A percentile compares a stretch with the other conserved stretches of the same genome.
Evolutionary conservation across 92 coral and sea anemone genomes (phyloP).

Genomic region (Porites evermanni): DNA sequence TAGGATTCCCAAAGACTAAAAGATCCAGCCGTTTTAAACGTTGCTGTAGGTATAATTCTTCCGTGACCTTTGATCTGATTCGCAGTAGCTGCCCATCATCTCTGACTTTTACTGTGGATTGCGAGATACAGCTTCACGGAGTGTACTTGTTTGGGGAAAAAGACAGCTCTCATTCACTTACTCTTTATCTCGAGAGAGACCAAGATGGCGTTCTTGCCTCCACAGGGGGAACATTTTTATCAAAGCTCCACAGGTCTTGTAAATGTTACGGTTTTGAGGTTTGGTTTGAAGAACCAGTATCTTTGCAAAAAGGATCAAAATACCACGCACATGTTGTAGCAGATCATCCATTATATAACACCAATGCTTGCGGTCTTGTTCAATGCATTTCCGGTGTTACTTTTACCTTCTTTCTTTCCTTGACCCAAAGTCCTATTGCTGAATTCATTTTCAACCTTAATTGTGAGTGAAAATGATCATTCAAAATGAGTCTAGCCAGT

Average conservation of each 20-base stretch:
- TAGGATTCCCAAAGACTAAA: not conserved
- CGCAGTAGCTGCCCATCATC: not conserved
- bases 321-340: no score
- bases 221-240: not conserved
- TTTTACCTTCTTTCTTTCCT: no score
- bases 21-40: not conserved
- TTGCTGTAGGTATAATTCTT: not conserved
- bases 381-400: no score
- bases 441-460: no score
- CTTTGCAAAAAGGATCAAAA: not conserved
- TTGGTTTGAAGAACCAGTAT: not conserved
- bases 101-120: not conserved
- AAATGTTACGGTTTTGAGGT: conserved; percentile 9
- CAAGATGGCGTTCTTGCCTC: not conserved
- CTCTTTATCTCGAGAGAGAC: not conserved
- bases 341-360: no score
- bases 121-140: not conserved
- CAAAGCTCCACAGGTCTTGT: not conserved
- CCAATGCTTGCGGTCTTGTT: no score
- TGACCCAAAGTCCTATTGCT: no score
- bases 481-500: no score
- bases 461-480: no score
- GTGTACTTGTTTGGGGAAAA: not conserved
- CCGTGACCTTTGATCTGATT: not conserved
- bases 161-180: not conserved